These are phyloP conservation scores for Sphinx pinastri DNA, from an alignment of 2,888 invertebrate genomes.

Conservation along the genomic window DNA sequence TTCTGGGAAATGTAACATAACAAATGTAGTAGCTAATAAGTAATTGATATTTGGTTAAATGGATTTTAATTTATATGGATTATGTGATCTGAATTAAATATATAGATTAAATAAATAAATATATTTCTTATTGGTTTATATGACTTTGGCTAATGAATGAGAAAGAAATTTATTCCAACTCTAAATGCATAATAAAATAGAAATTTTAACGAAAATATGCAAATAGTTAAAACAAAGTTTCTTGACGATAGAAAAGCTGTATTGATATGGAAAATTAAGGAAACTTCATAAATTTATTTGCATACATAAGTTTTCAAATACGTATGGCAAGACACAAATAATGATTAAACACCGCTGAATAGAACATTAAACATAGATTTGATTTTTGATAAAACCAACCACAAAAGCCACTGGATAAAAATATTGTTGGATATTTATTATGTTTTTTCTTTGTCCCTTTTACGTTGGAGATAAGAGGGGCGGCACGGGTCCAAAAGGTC, in stretches of 20 bases:
- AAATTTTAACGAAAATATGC: neutral
- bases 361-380: constrained; percentile 19
- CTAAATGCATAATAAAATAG: too few species aligned
- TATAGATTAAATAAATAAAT: too few species aligned
- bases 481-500: constrained; percentile 59
- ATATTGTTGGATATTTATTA: constrained; percentile 57
- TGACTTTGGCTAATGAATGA: neutral
- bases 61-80: too few species aligned
- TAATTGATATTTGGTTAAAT: too few species aligned
- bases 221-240: neutral
- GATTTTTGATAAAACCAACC: constrained; percentile 14
- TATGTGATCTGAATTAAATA: too few species aligned
- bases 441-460: constrained; percentile 55
- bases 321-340: constrained; percentile 13
- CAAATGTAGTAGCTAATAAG: too few species aligned
- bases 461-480: constrained; percentile 59
- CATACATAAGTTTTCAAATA: constrained; percentile 25
- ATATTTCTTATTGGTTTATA: neutral
- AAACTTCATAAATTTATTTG: constrained; percentile 10
- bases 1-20: too few species aligned
- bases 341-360: constrained; percentile 4
- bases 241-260: neutral
- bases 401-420: constrained; percentile 37
- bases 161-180: neutral
- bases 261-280: neutral